A percentile compares a stretch with the other conserved stretches of the same genome.
These are phyloP conservation scores for Coregonus suidteri DNA, from an alignment of 2,797 vertebrate species.

Conservation along the genomic window DNA sequence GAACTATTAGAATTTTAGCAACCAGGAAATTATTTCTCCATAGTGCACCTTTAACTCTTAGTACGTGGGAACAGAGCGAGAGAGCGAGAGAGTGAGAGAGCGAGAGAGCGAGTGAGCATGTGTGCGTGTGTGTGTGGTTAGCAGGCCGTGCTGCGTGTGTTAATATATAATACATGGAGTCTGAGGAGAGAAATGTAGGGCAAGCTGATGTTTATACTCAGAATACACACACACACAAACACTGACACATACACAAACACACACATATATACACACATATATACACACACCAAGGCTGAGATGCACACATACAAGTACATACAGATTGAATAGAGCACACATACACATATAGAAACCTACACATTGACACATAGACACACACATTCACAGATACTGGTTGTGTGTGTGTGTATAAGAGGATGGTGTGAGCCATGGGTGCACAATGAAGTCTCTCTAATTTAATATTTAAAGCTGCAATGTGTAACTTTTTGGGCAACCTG, in stretches of 20 bases:
- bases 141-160: conserved; percentile 27
- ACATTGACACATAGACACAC: conserved; percentile 3
- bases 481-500: no score
- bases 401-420: conserved; percentile 1
- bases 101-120: not conserved
- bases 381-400: conserved; percentile 12
- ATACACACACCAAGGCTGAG: conserved; percentile 2
- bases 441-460: conserved; percentile 20
- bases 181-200: conserved; percentile 69
- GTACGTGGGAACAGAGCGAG: no score
- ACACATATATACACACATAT: conserved; percentile 10
- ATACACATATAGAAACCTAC: conserved; percentile 9
- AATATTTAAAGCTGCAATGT: no score
- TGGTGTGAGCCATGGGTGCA: not conserved
- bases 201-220: conserved; percentile 53
- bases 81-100: no score
- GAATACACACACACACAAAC: conserved; percentile 43
- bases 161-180: conserved; percentile 47
- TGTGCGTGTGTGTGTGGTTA: not conserved
- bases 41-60: no score
- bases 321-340: not conserved
- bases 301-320: not conserved
- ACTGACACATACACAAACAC: conserved; percentile 13
- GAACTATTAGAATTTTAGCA: no score
- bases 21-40: no score